A percentile compares a stretch with the other conserved stretches of the same genome.
Conservation (phyloP, 2,113 vertebrate species). For the Ailuropoda melanoleuca region DNA sequence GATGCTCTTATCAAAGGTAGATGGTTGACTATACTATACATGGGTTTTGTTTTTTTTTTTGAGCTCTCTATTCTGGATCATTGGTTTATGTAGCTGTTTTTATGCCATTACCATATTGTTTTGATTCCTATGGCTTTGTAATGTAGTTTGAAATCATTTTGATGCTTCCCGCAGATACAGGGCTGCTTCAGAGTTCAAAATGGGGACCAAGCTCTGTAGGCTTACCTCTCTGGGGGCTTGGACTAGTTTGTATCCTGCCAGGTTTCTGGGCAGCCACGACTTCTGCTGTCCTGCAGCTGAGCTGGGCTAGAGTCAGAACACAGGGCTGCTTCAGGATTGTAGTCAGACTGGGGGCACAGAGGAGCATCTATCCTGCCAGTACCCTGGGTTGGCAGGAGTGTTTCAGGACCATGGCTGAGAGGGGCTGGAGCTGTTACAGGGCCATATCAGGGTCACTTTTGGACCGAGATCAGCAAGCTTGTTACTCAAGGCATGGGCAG, state of each 20-base stretch:
- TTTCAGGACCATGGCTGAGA: background rate
- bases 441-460: background rate
- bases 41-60: background rate
- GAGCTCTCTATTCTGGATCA: background rate
- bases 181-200: background rate
- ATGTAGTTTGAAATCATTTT: background rate
- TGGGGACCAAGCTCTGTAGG: background rate
- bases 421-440: background rate
- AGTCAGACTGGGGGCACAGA: background rate
- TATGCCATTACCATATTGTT: background rate
- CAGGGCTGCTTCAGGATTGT: background rate
- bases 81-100: background rate
- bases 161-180: background rate
- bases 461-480: background rate
- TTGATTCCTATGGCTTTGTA: background rate
- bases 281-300: background rate
- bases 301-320: background rate
- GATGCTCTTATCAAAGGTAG: background rate
- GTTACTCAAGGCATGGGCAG: background rate
- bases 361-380: background rate
- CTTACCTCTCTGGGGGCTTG: background rate
- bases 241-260: background rate
- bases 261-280: background rate
- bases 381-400: background rate
- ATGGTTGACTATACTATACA: background rate